Evolutionary conservation across 2,797 vertebrate genomes (phyloP).

Genomic region (Lagorchestes hirsutus): DNA sequence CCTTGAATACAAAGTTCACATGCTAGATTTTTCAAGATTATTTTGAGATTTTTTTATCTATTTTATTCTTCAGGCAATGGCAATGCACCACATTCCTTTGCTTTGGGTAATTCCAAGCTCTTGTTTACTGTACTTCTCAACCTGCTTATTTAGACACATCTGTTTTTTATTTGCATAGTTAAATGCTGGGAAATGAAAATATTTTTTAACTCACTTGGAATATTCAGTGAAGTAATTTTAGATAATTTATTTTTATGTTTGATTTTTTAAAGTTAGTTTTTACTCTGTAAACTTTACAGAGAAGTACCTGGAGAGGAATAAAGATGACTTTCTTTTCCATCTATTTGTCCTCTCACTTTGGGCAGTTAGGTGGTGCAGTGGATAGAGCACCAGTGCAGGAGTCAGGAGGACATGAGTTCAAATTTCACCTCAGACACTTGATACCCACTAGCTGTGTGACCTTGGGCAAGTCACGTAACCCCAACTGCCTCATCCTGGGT

Average conservation of each 20-base stretch:
- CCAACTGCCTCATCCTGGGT: too few species aligned
- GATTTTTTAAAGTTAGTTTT: neutral
- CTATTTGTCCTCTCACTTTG: neutral
- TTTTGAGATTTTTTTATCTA: neutral
- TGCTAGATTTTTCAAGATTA: neutral
- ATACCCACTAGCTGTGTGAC: too few species aligned
- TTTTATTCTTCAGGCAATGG: neutral
- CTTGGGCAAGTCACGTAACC: too few species aligned
- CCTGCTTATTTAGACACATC: neutral
- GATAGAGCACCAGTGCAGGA: too few species aligned
- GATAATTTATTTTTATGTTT: neutral
- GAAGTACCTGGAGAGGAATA: neutral
- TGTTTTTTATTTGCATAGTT: neutral
- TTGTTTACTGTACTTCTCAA: neutral
- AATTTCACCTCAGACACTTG: too few species aligned
- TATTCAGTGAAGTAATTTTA: neutral
- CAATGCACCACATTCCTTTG: neutral
- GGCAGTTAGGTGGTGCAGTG: too few species aligned
- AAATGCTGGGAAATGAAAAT: neutral
- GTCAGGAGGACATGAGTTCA: too few species aligned
- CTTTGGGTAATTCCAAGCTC: neutral
- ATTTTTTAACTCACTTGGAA: neutral
- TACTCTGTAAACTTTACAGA: neutral
- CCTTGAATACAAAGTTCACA: neutral
- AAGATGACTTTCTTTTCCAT: neutral